Conservation (phyloP, 2,113 vertebrate genomes). For the Forbesichthys agassizii region DNA sequence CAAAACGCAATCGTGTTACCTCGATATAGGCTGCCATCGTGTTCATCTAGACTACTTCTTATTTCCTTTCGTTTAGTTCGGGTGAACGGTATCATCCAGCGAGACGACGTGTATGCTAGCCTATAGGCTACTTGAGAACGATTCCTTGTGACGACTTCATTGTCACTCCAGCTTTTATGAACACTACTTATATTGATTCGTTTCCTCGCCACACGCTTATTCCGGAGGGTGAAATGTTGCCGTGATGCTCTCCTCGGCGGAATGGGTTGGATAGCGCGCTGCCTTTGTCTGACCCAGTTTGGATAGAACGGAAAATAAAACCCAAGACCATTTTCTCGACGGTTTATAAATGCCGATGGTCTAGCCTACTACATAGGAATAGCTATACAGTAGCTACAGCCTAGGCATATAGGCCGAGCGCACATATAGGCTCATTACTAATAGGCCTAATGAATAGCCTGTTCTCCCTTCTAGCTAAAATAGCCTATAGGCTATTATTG, state of each 20-base stretch:
- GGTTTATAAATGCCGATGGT: neutral
- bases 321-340: neutral
- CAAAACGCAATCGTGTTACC: neutral
- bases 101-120: too few relatives aligned
- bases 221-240: constrained; percentile 21
- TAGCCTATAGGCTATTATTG: too few relatives aligned
- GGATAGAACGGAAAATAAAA: neutral
- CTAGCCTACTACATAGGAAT: too few relatives aligned
- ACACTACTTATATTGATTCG: neutral
- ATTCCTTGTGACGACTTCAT: too few relatives aligned
- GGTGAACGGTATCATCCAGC: neutral
- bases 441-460: too few relatives aligned
- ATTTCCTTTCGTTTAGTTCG: neutral
- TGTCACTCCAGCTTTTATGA: neutral
- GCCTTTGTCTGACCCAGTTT: neutral
- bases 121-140: too few relatives aligned
- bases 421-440: too few relatives aligned
- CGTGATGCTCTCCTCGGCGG: constrained; percentile 10
- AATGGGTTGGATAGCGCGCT: constrained; percentile 36
- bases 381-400: too few relatives aligned
- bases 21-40: neutral
- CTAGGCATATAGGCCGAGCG: too few relatives aligned
- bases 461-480: too few relatives aligned
- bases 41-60: neutral
- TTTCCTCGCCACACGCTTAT: neutral